Base-by-base conservation (phyloP, 64 coral and sea anemone genomes). In the Cladopsammia gracilis region DNA sequence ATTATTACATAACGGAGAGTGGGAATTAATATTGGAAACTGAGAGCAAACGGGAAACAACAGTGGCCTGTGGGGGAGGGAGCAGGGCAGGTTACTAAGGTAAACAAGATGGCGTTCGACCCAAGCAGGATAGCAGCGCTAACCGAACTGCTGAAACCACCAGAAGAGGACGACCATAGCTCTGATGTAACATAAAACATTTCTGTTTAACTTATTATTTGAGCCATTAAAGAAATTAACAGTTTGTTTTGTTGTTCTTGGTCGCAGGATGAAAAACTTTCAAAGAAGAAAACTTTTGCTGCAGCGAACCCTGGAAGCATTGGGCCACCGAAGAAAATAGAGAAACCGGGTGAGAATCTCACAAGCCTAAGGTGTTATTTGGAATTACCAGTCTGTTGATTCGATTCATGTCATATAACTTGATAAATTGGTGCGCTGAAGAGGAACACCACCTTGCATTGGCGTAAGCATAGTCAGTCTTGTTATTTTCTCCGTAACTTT, bases 21-120 rank as follows among this genome's bases (percentile, higher is more conserved):
- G 34, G n/a, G n/a, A n/a, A n/a, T n/a, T n/a, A n/a, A n/a, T n/a
- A n/a, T n/a, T n/a, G n/a, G n/a, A n/a, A n/a, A n/a, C n/a, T n/a
- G n/a, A n/a, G n/a, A n/a, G n/a, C n/a, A n/a, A n/a, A n/a, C n/a
- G n/a, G n/a, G n/a, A n/a, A n/a, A n/a, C n/a, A n/a, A n/a, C n/a
- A n/a, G n/a, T n/a, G n/a, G n/a, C n/a, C n/a, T n/a, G n/a, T n/a
- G n/a, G n/a, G n/a, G n/a, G n/a, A n/a, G n/a, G n/a, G 11, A 57
- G 23, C n/a, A 52, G 86, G 86, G 25, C 68, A 73, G 48, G 86
- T 54, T 71, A 74, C 50, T 16, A 72, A 59, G 48, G 61, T 44
- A 96, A 92, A 75, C 73, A 96, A 96, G 11, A 96, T 96, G 95
- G 95, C 80, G 91, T 65, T 85, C 20, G 62, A 69, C 62, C 48